Base-by-base conservation (phyloP, 1,140 invertebrate genomes). In the Metopolophium dirhodum region DNA sequence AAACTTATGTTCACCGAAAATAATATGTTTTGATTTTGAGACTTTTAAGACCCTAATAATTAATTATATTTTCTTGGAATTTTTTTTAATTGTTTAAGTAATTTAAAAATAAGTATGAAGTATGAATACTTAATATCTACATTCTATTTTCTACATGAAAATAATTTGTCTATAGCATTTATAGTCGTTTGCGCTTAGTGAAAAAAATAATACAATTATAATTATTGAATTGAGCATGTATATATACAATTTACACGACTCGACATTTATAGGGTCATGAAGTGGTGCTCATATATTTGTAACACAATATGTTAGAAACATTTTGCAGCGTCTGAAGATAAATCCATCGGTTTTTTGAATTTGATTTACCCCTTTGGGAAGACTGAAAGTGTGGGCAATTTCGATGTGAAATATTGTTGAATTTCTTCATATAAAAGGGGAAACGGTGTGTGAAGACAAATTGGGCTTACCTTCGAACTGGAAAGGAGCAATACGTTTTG, bases 341-440 rank as follows among this genome's bases (percentile, higher is more conserved):
- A 82, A 82, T 83, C 51, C 68, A 83, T 85, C 3, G 91, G 68
- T 85, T 54, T 82, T 83, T 93, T 23, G 49, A 86, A 54, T 93
- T 93, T 93, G 91, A 86, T 93, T 93, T 54, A 57, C 18, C 37
- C 49, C 30, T 37, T 54, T 61, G 82, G 49, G 82, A 68, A 68
- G 61, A 93, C 22, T 23, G 51, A 20, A 51, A 22, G 47, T 35
- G 77, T 51, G 77, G 37, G 77, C 47, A 83, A 93, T 77, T 93
- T 93, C 35, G 26, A 93, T 85, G 91, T 85, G 82, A 93, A 93
- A 93, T 93, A 93, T 93, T 85, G 91, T 57, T 41, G 49, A 93
- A 93, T 83, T 93, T 86, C 91, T 83, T 83, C 30, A 77, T 92
- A 82, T 82, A 92, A 92, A 92, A 92, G 41, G 47, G 91, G 91